Conservation (phyloP, 1,140 invertebrate species). For the Lasioglossum albipes region DNA sequence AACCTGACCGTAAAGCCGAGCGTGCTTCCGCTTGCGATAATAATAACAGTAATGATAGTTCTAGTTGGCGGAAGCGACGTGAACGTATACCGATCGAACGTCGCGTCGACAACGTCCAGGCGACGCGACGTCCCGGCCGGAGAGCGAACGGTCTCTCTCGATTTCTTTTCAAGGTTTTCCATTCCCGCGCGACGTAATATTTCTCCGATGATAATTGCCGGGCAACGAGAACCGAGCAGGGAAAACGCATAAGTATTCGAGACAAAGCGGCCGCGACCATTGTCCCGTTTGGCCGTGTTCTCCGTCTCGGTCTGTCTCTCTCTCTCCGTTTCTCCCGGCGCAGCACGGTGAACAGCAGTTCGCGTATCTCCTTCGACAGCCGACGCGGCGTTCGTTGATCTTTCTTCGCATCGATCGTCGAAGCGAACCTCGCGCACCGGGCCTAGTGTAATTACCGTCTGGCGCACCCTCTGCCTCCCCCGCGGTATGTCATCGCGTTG, state of each 20-base stretch:
- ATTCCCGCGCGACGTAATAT: neutral
- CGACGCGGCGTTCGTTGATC: neutral
- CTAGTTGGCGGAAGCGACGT: no score
- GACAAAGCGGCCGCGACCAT: slow-evolving; percentile 27
- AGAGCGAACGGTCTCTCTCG: neutral
- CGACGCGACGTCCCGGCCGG: no score
- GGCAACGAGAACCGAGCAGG: slow-evolving; percentile 8
- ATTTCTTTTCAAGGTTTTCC: neutral
- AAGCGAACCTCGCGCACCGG: slow-evolving; percentile 14
- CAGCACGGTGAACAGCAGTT: neutral
- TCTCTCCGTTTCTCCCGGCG: neutral
- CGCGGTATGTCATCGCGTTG: no score
- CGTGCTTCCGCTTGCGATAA: no score
- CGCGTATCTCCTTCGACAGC: neutral
- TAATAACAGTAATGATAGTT: no score
- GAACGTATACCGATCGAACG: no score
- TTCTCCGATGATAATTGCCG: neutral
- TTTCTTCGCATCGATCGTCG: slow-evolving; percentile 8
- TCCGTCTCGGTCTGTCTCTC: neutral
- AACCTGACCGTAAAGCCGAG: no score
- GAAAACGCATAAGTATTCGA: slow-evolving; percentile 7
- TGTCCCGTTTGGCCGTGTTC: slow-evolving; percentile 7
- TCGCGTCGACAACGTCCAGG: no score
- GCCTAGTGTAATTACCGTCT: slow-evolving; percentile 17
- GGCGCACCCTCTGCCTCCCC: no score